Conservation (phyloP, 92 coral and sea anemone species). For the Pocillopora meandrina region DNA sequence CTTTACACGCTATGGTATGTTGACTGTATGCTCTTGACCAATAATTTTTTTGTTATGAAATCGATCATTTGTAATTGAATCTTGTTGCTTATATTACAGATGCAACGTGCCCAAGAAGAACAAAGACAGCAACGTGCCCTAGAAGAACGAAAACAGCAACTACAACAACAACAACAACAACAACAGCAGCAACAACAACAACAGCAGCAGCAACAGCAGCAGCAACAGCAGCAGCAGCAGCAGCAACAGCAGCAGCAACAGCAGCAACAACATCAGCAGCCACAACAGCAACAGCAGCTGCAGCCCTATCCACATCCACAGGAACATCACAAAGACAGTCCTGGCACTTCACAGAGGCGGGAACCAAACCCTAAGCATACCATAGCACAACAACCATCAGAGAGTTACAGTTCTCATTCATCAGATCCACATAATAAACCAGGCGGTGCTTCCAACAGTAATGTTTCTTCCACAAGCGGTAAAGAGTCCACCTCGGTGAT, state of each 20-base stretch:
- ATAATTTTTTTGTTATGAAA: too few species aligned
- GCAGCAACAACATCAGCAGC: constrained; percentile 28
- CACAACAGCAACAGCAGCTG: constrained; percentile 17
- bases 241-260: constrained; percentile 19
- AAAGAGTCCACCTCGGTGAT: constrained; percentile 16
- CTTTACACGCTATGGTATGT: too few species aligned
- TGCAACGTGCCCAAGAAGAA: constrained; percentile 51
- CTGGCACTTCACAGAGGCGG: constrained; percentile 6
- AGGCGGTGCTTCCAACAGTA: neutral
- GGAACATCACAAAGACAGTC: constrained; percentile 6
- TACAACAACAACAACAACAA: too few species aligned
- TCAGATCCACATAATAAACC: constrained; percentile 8
- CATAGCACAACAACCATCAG: constrained; percentile 10
- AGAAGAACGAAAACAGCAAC: too few species aligned
- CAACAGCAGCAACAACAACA: constrained; percentile 8
- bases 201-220: constrained; percentile 31
- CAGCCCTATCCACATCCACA: constrained; percentile 17
- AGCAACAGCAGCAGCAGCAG: constrained; percentile 17
- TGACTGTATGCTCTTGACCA: too few species aligned
- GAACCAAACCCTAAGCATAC: constrained; percentile 17
- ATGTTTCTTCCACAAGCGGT: neutral
- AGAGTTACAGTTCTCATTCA: neutral
- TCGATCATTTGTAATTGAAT: too few species aligned
- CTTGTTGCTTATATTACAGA: constrained; percentile 33
- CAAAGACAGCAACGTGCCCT: too few species aligned